phyloP scores from a whole-genome alignment of 2,113 vertebrate species.

The Prinia subflava region DNA sequence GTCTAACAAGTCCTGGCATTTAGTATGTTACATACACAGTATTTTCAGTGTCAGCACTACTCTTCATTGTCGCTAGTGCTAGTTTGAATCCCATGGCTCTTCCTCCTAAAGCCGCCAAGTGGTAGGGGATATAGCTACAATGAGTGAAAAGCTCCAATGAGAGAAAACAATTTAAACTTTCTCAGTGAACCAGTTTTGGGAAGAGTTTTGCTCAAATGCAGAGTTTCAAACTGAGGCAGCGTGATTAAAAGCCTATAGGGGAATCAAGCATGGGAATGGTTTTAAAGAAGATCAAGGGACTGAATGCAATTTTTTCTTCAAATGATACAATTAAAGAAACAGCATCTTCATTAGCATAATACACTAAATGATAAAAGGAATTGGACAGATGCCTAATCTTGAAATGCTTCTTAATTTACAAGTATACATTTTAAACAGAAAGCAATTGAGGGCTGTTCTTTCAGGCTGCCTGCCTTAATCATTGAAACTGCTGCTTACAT shows the following conservation, averaged over 20 bases:
- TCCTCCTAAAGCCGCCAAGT: neutral
- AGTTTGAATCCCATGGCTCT: neutral
- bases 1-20: neutral
- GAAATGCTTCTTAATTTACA: constrained; percentile 54
- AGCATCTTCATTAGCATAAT: constrained; percentile 57
- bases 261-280: constrained; percentile 15
- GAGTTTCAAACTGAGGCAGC: neutral
- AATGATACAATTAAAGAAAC: constrained; percentile 60
- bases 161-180: constrained; percentile 14
- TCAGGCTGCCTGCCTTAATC: neutral
- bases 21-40: neutral
- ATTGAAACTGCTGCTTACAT: neutral
- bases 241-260: constrained; percentile 50
- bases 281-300: constrained; percentile 64
- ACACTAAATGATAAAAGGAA: constrained; percentile 57
- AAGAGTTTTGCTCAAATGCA: neutral
- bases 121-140: neutral
- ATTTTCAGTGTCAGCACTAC: neutral
- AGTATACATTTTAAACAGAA: constrained; percentile 22
- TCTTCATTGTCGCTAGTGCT: neutral
- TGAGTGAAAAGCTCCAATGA: neutral
- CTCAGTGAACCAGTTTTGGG: constrained; percentile 48
- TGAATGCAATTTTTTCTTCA: constrained; percentile 41
- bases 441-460: constrained; percentile 6
- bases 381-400: constrained; percentile 63